Evolutionary conservation across 2,113 vertebrate genomes (phyloP).

Genomic region (Diadophis punctatus): DNA sequence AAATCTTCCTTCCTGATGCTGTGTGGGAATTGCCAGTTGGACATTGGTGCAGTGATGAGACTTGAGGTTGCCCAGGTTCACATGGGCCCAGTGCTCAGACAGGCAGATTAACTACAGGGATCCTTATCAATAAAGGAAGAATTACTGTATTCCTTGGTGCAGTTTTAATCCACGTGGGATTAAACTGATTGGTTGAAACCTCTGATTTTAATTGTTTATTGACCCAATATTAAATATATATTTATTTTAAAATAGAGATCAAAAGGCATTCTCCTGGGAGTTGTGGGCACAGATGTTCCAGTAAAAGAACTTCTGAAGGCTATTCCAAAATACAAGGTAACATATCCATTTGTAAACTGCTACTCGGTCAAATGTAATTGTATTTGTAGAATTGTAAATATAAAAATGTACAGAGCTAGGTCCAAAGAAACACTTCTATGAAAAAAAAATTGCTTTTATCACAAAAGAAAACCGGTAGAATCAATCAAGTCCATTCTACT

Average conservation of each 20-base stretch:
- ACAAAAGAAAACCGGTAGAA: neutral
- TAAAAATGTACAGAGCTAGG: neutral
- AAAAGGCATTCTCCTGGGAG: conserved; percentile 91
- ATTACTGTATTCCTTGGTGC: conserved; percentile 18
- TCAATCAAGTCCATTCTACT: neutral
- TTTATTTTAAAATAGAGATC: conserved; percentile 78
- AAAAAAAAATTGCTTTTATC: neutral
- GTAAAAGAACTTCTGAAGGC: conserved; percentile 95
- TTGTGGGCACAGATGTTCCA: conserved; percentile 96
- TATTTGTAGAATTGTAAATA: neutral
- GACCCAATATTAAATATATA: conserved; percentile 33
- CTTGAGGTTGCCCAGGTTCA: neutral
- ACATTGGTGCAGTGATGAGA: neutral
- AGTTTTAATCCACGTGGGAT: conserved; percentile 32
- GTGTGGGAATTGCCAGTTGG: neutral
- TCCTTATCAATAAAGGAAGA: neutral
- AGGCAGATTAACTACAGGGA: conserved; percentile 19
- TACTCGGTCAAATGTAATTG: neutral
- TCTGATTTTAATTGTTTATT: conserved; percentile 19
- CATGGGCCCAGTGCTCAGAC: neutral
- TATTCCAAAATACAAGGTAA: conserved; percentile 98
- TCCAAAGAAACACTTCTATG: neutral
- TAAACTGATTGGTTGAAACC: conserved; percentile 17
- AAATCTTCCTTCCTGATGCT: neutral
- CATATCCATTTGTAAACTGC: neutral